A percentile compares a stretch with the other conserved stretches of the same genome.
These are phyloP conservation scores for Dicerorhinus sumatrensis DNA, from an alignment of 2,113 vertebrate genomes.

Conservation along the genomic window DNA sequence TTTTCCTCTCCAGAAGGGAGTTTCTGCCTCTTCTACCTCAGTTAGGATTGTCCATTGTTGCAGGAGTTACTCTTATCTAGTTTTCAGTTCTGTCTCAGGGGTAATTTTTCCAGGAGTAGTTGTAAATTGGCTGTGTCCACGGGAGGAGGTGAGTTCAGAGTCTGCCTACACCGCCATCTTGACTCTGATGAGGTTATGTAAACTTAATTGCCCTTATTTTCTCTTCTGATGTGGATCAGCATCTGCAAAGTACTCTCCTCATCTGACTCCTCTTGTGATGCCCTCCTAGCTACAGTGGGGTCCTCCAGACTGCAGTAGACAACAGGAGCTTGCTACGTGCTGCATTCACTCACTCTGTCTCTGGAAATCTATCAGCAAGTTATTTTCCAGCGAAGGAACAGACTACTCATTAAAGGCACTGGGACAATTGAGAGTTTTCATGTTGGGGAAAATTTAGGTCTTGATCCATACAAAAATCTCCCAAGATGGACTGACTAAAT, in stretches of 20 bases:
- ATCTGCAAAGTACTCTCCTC: neutral
- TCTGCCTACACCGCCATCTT: too few relatives aligned
- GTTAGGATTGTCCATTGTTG: too few relatives aligned
- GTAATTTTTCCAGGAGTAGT: too few relatives aligned
- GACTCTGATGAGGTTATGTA: neutral
- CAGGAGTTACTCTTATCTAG: too few relatives aligned
- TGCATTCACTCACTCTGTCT: neutral
- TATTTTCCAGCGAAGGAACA: neutral
- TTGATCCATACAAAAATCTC: neutral
- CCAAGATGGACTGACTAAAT: neutral
- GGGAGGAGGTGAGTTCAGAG: too few relatives aligned
- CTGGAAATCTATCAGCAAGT: neutral
- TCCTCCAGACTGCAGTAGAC: neutral
- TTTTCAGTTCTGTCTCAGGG: too few relatives aligned
- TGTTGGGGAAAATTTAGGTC: neutral
- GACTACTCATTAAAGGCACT: neutral
- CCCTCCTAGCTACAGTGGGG: neutral
- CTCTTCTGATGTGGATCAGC: neutral
- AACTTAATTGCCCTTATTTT: neutral
- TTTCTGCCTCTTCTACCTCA: too few relatives aligned
- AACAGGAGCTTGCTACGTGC: accelerated
- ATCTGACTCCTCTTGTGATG: neutral
- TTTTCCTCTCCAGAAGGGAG: too few relatives aligned
- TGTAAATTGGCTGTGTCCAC: too few relatives aligned
- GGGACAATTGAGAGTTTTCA: neutral